Conservation (phyloP, 2,888 invertebrate species). For the Bembecia ichneumoniformis region DNA sequence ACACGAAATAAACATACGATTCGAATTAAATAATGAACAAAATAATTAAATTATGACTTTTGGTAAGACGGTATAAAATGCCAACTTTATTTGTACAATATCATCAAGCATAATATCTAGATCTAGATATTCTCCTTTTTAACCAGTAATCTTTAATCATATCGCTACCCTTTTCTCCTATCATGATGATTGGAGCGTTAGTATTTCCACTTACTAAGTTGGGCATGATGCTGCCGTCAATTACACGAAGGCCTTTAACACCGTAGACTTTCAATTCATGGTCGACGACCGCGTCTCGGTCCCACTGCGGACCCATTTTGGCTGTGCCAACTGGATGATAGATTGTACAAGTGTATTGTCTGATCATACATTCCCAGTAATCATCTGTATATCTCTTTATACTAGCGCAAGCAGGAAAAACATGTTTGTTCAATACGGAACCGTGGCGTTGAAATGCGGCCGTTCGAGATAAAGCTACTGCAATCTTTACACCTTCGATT, state of each 20-base stretch:
- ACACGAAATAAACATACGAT: too few relatives aligned
- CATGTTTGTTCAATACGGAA: slow-evolving; percentile 77
- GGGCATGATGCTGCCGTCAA: slow-evolving; percentile 91
- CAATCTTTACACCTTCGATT: slow-evolving; percentile 89
- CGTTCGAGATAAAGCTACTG: slow-evolving; percentile 84
- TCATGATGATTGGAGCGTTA: slow-evolving; percentile 90
- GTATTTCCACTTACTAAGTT: slow-evolving; percentile 88
- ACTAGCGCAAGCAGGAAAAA: slow-evolving; percentile 84
- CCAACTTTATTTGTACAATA: slow-evolving; percentile 23
- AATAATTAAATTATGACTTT: slow-evolving; percentile 1
- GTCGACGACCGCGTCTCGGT: slow-evolving; percentile 86
- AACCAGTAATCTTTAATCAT: slow-evolving; percentile 89
- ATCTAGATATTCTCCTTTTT: slow-evolving; percentile 65
- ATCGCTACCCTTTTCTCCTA: slow-evolving; percentile 90
- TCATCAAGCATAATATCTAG: slow-evolving; percentile 42
- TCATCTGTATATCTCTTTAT: slow-evolving; percentile 78
- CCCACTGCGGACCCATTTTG: slow-evolving; percentile 92
- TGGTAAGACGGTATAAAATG: too few relatives aligned
- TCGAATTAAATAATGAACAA: slow-evolving; percentile 1
- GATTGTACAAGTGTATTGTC: slow-evolving; percentile 85
- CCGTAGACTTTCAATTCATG: slow-evolving; percentile 85
- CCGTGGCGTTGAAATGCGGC: slow-evolving; percentile 82
- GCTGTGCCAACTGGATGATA: slow-evolving; percentile 91
- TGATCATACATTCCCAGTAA: slow-evolving; percentile 91
- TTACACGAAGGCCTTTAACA: slow-evolving; percentile 82